These are phyloP conservation scores for Andrena fulva DNA, from an alignment of 2,888 invertebrate genomes.

Conservation along the genomic window DNA sequence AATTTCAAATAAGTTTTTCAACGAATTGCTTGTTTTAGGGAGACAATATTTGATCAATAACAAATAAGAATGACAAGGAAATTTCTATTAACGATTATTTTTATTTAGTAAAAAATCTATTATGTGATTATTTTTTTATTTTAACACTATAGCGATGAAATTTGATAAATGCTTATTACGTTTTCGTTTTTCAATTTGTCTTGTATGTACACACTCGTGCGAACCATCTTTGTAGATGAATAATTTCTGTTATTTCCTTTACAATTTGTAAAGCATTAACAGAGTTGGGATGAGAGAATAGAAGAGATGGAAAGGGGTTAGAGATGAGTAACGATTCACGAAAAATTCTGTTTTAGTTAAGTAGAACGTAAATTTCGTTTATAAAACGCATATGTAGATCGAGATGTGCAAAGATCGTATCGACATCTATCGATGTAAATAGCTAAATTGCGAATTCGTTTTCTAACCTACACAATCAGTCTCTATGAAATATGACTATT, in stretches of 20 bases:
- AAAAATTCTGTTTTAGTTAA: not conserved
- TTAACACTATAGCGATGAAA: not conserved
- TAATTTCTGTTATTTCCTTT: not conserved
- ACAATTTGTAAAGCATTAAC: not conserved
- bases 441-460: not conserved
- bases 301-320: not conserved
- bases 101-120: not conserved
- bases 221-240: not conserved
- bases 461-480: not conserved
- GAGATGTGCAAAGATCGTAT: not conserved
- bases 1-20: no score
- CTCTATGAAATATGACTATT: slow-evolving; percentile 20
- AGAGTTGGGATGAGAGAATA: not conserved
- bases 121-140: not conserved
- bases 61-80: not conserved
- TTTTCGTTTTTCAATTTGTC: not conserved
- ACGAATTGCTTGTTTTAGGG: not conserved
- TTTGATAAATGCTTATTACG: not conserved
- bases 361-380: not conserved
- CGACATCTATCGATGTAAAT: not conserved
- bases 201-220: not conserved
- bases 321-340: not conserved
- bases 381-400: not conserved
- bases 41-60: not conserved
- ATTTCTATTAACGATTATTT: not conserved